Evolutionary conservation across 2,797 vertebrate genomes (phyloP).

Genomic region (Galagoides demidoff): DNA sequence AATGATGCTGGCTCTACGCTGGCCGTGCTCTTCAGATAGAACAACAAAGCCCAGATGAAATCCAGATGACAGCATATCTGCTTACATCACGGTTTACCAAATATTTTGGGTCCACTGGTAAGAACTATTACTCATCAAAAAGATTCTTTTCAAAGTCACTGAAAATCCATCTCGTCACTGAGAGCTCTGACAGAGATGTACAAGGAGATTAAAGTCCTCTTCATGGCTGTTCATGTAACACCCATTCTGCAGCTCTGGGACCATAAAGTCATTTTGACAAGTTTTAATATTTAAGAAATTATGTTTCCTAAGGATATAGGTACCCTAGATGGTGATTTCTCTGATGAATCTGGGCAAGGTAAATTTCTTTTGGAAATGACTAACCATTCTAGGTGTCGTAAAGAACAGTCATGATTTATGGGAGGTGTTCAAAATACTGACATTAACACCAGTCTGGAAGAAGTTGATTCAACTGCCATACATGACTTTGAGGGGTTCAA

Average conservation of each 20-base stretch:
- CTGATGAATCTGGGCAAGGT: background rate
- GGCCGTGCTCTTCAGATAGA: background rate
- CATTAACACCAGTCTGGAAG: background rate
- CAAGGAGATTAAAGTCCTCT: background rate
- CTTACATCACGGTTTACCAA: background rate
- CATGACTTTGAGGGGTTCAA: background rate
- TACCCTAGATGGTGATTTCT: background rate
- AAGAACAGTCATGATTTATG: background rate
- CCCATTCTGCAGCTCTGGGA: background rate
- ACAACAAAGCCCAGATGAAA: background rate
- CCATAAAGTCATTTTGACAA: background rate
- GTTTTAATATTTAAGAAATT: background rate
- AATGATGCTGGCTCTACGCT: background rate
- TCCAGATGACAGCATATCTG: background rate
- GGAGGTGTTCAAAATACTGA: background rate
- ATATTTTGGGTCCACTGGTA: background rate
- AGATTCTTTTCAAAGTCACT: background rate
- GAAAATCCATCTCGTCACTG: background rate
- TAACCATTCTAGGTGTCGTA: background rate
- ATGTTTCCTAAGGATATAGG: background rate
- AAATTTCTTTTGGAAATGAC: background rate
- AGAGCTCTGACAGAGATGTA: background rate
- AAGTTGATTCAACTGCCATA: background rate
- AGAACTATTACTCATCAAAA: background rate
- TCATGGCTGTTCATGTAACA: background rate